Evolutionary conservation across 2,113 vertebrate genomes (phyloP).

Genomic region (Natator depressus): DNA sequence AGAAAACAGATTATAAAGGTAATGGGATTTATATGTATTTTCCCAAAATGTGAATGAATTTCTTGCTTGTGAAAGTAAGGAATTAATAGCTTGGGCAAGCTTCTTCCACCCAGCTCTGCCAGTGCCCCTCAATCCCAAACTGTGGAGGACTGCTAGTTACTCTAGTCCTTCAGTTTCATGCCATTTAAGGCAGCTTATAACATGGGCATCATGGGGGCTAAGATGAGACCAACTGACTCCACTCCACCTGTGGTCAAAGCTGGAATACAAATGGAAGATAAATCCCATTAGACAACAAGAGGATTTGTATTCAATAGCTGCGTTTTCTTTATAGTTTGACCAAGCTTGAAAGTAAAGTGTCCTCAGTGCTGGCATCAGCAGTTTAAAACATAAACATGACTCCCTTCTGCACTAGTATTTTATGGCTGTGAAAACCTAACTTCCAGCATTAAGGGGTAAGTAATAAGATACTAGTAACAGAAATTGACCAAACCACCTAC

Average conservation of each 20-base stretch:
- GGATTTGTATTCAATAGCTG: not conserved
- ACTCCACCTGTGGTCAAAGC: not conserved
- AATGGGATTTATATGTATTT: not conserved
- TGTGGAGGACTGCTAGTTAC: not conserved
- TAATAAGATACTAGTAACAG: not conserved
- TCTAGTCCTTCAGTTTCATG: not conserved
- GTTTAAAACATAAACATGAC: not conserved
- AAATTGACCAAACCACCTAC: not conserved
- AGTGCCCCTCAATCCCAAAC: not conserved
- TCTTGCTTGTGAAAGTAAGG: not conserved
- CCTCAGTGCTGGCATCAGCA: not conserved
- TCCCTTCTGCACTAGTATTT: not conserved
- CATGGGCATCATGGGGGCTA: not conserved
- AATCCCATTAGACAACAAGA: not conserved
- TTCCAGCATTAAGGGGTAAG: not conserved
- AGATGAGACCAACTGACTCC: not conserved
- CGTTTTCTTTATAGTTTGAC: slow-evolving; percentile 3
- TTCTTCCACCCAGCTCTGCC: not conserved
- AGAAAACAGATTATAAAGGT: slow-evolving; percentile 71
- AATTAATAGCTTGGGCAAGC: not conserved
- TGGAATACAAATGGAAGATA: not conserved
- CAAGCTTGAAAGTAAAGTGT: slow-evolving; percentile 17
- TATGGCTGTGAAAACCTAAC: not conserved
- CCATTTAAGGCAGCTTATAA: not conserved
- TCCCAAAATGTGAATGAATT: not conserved